phyloP scores from a whole-genome alignment of 2,797 vertebrate species.

The Sciaenops ocellatus region DNA sequence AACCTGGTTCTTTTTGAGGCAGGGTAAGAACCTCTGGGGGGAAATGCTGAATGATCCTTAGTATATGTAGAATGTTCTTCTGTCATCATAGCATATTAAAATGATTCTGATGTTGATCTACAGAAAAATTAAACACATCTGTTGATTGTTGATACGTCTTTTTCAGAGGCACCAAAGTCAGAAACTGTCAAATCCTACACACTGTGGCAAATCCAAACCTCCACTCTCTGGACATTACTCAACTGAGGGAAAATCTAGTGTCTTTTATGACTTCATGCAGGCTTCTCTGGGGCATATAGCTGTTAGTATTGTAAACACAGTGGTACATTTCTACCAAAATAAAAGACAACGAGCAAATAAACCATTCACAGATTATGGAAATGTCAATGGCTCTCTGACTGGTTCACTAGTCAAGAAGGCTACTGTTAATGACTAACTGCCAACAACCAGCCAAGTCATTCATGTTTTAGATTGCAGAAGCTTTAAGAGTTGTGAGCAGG shows the following conservation, averaged over 20 bases:
- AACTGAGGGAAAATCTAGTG: background rate
- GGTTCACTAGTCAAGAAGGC: background rate
- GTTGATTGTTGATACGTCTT: background rate
- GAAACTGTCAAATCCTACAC: background rate
- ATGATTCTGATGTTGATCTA: background rate
- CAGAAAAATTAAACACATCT: background rate
- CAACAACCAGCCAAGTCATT: background rate
- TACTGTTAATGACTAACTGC: background rate
- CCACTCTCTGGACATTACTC: background rate
- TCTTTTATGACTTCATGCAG: conserved; percentile 37
- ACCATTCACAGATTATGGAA: conserved; percentile 15
- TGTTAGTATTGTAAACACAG: conserved; percentile 6
- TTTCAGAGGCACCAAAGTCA: background rate
- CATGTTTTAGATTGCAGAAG: background rate
- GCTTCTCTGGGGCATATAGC: background rate
- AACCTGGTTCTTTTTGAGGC: background rate
- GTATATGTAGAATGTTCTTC: background rate
- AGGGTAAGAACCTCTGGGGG: background rate
- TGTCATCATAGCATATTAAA: background rate
- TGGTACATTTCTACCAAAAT: conserved; percentile 2
- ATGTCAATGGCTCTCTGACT: conserved; percentile 13
- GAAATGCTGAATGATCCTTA: background rate
- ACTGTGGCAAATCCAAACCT: background rate
- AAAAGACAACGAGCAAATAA: background rate
- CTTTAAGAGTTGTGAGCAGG: conserved; percentile 7